These are phyloP conservation scores for Typhlichthys subterraneus DNA, from an alignment of 2,797 vertebrate species.

Conservation along the genomic window DNA sequence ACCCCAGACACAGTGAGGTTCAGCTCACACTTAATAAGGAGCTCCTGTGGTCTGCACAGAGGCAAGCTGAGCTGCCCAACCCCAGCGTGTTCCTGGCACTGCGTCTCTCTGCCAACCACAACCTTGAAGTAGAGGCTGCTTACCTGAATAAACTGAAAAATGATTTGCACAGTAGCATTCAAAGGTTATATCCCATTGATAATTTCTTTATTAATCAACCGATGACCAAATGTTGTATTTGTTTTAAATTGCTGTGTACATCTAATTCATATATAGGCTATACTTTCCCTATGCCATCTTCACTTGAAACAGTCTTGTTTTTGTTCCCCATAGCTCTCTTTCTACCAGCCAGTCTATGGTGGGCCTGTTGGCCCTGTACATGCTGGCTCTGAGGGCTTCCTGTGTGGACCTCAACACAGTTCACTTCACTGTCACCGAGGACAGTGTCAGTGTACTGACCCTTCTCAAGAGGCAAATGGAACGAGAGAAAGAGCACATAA, in stretches of 20 bases:
- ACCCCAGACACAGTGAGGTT: constrained; percentile 53
- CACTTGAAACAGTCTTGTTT: neutral
- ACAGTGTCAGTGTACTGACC: constrained; percentile 72
- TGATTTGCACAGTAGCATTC: constrained; percentile 68
- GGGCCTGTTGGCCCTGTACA: constrained; percentile 84
- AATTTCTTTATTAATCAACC: neutral
- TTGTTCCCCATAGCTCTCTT: constrained; percentile 57
- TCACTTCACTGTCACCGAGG: constrained; percentile 53
- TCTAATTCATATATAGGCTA: neutral
- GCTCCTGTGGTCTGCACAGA: constrained; percentile 77
- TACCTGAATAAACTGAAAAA: constrained; percentile 80
- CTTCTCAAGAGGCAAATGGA: constrained; percentile 86
- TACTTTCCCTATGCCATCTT: neutral
- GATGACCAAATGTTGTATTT: neutral
- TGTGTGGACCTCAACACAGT: constrained; percentile 73
- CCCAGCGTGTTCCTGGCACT: constrained; percentile 88
- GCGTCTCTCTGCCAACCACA: constrained; percentile 82
- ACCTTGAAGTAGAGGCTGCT: constrained; percentile 68
- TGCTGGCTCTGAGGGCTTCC: constrained; percentile 84
- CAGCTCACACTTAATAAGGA: constrained; percentile 72
- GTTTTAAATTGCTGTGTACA: neutral
- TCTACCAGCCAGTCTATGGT: constrained; percentile 56
- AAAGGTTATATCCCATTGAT: constrained; percentile 55
- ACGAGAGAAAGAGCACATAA: constrained; percentile 80
- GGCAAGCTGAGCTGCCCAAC: constrained; percentile 69